phyloP scores from a whole-genome alignment of 2,113 vertebrate species.

The Hippocampus mohnikei region DNA sequence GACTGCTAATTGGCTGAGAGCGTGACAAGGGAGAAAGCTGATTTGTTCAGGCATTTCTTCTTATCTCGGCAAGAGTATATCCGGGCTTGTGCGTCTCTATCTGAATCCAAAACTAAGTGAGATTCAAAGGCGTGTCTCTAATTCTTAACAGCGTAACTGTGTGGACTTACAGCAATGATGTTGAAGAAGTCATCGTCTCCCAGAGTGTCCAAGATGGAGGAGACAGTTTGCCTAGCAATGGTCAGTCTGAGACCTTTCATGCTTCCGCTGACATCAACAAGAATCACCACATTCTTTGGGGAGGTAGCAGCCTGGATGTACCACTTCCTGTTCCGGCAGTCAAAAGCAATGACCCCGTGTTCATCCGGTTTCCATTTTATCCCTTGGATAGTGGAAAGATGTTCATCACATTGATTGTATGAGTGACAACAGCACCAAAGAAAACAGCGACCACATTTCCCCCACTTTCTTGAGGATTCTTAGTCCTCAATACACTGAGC shows the following conservation, averaged over 20 bases:
- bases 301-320: conserved; percentile 98
- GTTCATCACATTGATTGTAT: background rate
- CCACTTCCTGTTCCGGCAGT: conserved; percentile 71
- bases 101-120: background rate
- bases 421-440: background rate
- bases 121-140: background rate
- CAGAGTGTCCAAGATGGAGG: conserved; percentile 95
- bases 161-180: conserved; percentile 88
- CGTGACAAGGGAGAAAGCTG: conserved; percentile 49
- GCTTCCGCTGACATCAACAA: conserved; percentile 95
- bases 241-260: conserved; percentile 98
- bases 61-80: conserved; percentile 34
- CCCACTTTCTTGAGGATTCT: background rate
- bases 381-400: conserved; percentile 38
- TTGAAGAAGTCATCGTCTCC: conserved; percentile 99
- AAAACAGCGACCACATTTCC: background rate
- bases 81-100: conserved; percentile 6
- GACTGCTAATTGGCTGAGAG: conserved; percentile 57
- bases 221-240: conserved; percentile 94
- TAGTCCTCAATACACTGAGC: background rate
- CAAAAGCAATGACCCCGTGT: conserved; percentile 68
- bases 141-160: background rate
- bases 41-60: conserved; percentile 49
- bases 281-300: conserved; percentile 94
- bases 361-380: conserved; percentile 71